Evolutionary conservation across 2,888 invertebrate genomes (phyloP).

Genomic region (Ryuthela nishihirai): DNA sequence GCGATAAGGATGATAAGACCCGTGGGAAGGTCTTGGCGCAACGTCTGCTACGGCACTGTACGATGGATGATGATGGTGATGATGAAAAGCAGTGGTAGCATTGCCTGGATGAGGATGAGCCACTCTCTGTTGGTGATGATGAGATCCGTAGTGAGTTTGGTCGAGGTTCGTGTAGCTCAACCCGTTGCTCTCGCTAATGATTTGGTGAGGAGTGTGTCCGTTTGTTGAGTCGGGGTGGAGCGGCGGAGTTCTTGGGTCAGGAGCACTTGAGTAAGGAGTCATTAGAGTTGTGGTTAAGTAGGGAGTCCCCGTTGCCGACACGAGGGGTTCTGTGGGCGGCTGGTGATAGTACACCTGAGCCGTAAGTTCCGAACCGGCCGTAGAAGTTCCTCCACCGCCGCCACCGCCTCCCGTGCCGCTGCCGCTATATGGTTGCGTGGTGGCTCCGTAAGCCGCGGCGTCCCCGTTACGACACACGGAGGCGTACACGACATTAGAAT

Average conservation of each 20-base stretch:
- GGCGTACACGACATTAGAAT: slow-evolving; percentile 42
- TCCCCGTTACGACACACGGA: slow-evolving; percentile 38
- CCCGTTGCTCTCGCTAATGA: slow-evolving; percentile 57
- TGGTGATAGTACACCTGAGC: slow-evolving; percentile 15
- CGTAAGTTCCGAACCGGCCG: slow-evolving; percentile 7
- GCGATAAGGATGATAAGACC: slow-evolving; percentile 45
- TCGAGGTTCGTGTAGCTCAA: slow-evolving; percentile 86
- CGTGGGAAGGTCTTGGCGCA: slow-evolving; percentile 39
- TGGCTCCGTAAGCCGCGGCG: slow-evolving; percentile 29
- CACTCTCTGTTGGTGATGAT: slow-evolving; percentile 27
- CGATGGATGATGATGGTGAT: slow-evolving; percentile 1
- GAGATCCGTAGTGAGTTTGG: slow-evolving; percentile 43
- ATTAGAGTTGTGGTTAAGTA: slow-evolving; percentile 25
- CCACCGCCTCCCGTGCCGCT: slow-evolving; percentile 10
- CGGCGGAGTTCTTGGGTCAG: slow-evolving; percentile 40
- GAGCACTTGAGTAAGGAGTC: slow-evolving; percentile 22
- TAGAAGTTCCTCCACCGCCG: background rate
- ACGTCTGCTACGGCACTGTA: slow-evolving; percentile 12
- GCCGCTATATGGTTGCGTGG: slow-evolving; percentile 30
- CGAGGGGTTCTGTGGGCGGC: slow-evolving; percentile 9
- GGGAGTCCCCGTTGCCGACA: slow-evolving; percentile 20
- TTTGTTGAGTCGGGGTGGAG: slow-evolving; percentile 36
- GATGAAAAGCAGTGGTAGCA: slow-evolving; percentile 7
- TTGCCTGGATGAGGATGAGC: slow-evolving; percentile 4
- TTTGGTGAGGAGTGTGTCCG: slow-evolving; percentile 36